phyloP scores from a whole-genome alignment of 1,140 invertebrate species.

The Zaprionus ghesquierei region DNA sequence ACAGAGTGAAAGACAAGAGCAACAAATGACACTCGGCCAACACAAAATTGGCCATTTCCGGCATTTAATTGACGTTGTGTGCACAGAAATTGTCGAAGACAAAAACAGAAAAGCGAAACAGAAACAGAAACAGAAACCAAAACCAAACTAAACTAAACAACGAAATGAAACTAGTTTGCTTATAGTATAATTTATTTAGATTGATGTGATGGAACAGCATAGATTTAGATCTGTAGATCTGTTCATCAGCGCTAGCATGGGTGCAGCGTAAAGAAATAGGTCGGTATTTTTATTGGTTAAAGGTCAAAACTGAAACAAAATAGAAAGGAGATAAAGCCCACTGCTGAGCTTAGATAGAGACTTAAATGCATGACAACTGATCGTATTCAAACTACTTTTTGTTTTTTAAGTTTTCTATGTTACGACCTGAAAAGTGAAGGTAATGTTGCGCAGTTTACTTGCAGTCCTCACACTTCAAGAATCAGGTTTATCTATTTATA shows the following conservation, averaged over 20 bases:
- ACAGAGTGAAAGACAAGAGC: constrained; percentile 17
- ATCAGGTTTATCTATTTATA: not conserved
- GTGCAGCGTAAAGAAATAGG: not conserved
- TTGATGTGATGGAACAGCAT: constrained; percentile 10
- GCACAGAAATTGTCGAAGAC: constrained; percentile 65
- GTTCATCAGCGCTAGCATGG: not conserved
- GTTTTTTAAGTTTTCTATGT: not conserved
- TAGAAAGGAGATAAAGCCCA: not conserved
- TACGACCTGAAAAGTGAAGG: not conserved
- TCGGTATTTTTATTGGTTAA: not conserved
- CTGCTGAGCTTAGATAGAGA: not conserved
- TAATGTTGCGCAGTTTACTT: not conserved
- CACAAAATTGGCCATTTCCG: constrained; percentile 75
- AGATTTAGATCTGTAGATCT: constrained; percentile 16
- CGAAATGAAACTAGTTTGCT: constrained; percentile 52
- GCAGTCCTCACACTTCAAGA: not conserved
- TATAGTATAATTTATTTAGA: constrained; percentile 10
- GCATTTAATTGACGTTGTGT: constrained; percentile 73
- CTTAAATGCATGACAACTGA: not conserved
- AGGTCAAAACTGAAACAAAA: not conserved
- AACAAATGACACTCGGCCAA: constrained; percentile 48
- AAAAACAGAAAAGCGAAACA: constrained; percentile 30
- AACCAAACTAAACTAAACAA: not conserved
- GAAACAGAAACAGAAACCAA: constrained; percentile 32
- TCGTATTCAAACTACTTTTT: not conserved